Evolutionary conservation across 2,888 invertebrate species (phyloP), one percentile per base, ranked within the genome.

Genomic region (Platerodrilus igneus): DNA sequence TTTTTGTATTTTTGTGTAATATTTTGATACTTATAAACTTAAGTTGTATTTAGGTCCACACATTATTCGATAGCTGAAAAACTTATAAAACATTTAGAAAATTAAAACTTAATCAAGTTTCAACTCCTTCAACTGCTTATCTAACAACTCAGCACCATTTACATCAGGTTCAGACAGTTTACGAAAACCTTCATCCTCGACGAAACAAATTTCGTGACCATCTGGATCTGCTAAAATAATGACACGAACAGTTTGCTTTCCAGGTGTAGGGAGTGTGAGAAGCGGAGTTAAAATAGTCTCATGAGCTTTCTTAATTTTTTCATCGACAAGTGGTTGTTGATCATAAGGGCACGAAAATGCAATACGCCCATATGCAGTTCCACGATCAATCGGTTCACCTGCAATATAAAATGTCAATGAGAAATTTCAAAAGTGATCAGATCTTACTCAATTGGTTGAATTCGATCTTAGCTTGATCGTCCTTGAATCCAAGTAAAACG

Each of bases 121-220:
- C n/a, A n/a, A n/a, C n/a, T n/a, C n/a, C n/a, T n/a, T n/a, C n/a
- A n/a, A n/a, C n/a, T 76, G 87, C 64, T 83, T 79, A 53, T 86
- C 77, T 15, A 97, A 72, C 23, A 84, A 75, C n/a, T 75, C 72
- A 51, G 92, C 86, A 29, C 87, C 88, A 35, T 83, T 76, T 0
- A 86, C 82, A 64, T 97, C 96, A 2, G 89, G 78, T 55, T 85
- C 76, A 0, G 95, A 94, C 21, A 97, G 70, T 57, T 93, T 77
- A 4, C 83, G 71, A 72, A 94, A 99, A 20, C 86, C 93, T 72
- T 95, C 94, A 57, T 95, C 94, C 47, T 95, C 96, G 3, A 97
- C 97, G 68, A 96, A 96, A 69, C 97, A 97, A 49, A 99, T 97
- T 74, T 99, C 97, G 67, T 96, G 96, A 1, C 81, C 90, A 70